These are phyloP conservation scores for Thinocorus orbignyianus DNA, from an alignment of 2,113 vertebrate species.

Conservation along the genomic window DNA sequence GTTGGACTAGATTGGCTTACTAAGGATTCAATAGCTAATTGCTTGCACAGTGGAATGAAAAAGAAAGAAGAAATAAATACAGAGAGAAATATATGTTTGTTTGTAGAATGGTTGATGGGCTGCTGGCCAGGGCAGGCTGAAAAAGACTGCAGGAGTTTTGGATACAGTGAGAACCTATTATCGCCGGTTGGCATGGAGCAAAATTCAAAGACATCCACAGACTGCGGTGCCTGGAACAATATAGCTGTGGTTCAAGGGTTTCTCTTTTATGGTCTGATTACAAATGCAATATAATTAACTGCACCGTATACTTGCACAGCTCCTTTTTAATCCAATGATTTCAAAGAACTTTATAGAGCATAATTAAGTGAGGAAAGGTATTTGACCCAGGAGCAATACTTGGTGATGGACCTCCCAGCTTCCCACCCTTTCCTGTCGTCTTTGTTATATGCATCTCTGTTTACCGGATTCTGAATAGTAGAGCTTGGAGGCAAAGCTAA, in stretches of 20 bases:
- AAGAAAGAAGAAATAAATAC: constrained; percentile 33
- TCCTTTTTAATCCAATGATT: not conserved
- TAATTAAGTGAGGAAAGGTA: not conserved
- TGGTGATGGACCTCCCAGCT: not conserved
- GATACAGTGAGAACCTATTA: constrained; percentile 22
- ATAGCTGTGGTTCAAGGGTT: constrained; percentile 8
- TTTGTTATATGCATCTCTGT: not conserved
- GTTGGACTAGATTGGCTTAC: constrained; percentile 61
- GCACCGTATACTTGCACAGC: not conserved
- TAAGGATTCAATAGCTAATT: constrained; percentile 69
- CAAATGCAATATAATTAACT: constrained; percentile 5
- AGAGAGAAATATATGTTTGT: not conserved
- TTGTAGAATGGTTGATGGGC: not conserved
- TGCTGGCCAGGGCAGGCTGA: not conserved
- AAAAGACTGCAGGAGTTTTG: constrained; percentile 30
- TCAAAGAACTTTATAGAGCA: not conserved
- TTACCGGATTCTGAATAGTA: not conserved
- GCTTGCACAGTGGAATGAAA: constrained; percentile 35
- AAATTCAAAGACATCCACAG: not conserved
- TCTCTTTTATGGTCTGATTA: constrained; percentile 21
- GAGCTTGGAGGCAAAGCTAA: not conserved
- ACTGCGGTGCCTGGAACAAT: not conserved
- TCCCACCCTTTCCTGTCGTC: not conserved
- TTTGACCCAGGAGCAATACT: not conserved
- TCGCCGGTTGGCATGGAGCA: not conserved